These are phyloP conservation scores for Craseonycteris thonglongyai DNA, from an alignment of 2,113 vertebrate species.

Conservation along the genomic window DNA sequence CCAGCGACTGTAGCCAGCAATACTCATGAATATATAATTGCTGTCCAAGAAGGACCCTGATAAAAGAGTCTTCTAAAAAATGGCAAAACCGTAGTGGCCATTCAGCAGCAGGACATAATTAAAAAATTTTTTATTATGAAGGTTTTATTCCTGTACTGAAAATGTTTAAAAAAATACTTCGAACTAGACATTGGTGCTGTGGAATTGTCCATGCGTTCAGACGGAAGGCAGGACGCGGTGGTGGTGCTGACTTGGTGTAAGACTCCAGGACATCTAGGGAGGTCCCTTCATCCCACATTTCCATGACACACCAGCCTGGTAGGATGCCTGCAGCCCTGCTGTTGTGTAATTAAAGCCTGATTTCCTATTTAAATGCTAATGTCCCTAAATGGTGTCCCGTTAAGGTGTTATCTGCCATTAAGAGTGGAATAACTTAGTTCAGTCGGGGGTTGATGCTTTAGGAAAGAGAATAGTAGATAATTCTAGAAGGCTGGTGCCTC, in stretches of 20 bases:
- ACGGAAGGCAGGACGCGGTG: not conserved
- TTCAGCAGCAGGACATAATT: not conserved
- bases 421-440: not conserved
- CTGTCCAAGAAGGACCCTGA: not conserved
- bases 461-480: not conserved
- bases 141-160: not conserved
- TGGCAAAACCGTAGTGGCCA: not conserved
- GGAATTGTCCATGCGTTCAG: not conserved
- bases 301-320: not conserved
- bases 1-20: not conserved
- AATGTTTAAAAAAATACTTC: not conserved
- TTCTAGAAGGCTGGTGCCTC: not conserved
- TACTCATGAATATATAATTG: not conserved
- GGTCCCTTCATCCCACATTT: not conserved
- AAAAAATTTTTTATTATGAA: not conserved
- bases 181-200: not conserved
- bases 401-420: not conserved
- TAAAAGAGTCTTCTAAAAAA: not conserved
- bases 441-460: not conserved
- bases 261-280: not conserved
- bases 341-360: conserved; percentile 7
- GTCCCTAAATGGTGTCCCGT: not conserved
- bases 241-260: not conserved
- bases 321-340: not conserved
- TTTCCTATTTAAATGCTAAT: conserved; percentile 63